Evolutionary conservation across 2,888 invertebrate species (phyloP).

Genomic region (Atherix ibis): DNA sequence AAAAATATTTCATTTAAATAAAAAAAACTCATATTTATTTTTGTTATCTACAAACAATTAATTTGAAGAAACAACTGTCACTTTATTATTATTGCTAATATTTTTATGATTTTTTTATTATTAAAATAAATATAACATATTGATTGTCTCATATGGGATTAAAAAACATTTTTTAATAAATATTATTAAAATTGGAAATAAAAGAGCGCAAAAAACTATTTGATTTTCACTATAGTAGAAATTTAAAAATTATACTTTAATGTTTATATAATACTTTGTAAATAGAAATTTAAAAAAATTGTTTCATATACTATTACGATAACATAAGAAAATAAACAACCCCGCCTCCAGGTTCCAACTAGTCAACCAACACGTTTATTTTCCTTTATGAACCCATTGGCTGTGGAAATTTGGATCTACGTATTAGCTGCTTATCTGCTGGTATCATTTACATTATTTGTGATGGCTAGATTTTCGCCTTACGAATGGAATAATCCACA

Average conservation of each 20-base stretch:
- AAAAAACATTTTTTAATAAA: not conserved
- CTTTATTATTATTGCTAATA: no score
- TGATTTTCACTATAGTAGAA: not conserved
- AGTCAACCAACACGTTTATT: slow-evolving; percentile 77
- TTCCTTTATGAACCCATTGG: slow-evolving; percentile 92
- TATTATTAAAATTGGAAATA: not conserved
- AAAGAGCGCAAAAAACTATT: not conserved
- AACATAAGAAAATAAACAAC: no score
- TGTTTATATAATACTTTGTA: not conserved
- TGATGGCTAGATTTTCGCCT: slow-evolving; percentile 92
- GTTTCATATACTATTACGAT: not conserved
- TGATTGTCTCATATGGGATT: no score
- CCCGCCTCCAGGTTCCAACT: slow-evolving; percentile 82
- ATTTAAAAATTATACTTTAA: not conserved
- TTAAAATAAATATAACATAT: no score
- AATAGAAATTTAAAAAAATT: not conserved
- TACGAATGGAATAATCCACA: slow-evolving; percentile 85
- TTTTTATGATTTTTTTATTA: no score
- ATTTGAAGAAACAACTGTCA: no score
- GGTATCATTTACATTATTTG: slow-evolving; percentile 85
- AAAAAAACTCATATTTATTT: no score
- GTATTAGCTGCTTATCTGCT: slow-evolving; percentile 86
- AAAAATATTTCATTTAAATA: no score
- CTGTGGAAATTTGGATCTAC: slow-evolving; percentile 93
- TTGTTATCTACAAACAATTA: no score